Percentiles rank a stretch among this genome's conserved stretches.
phyloP scores from a whole-genome alignment of 2,113 vertebrate genomes.

The Etia nguti region DNA sequence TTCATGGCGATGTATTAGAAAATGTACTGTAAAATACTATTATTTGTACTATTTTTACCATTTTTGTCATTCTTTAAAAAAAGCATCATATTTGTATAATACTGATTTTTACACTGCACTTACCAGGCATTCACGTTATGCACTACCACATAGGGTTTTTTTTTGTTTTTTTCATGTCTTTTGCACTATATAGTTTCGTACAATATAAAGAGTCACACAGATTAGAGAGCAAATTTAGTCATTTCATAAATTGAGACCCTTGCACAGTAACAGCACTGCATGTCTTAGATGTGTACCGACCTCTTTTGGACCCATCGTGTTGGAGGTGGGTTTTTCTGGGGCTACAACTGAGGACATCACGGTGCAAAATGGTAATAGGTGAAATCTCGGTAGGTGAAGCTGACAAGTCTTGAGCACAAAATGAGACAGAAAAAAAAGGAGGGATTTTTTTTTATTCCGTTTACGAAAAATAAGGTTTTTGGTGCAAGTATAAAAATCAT shows the following conservation, averaged over 20 bases:
- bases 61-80: neutral
- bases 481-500: neutral
- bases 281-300: slow-evolving; percentile 17
- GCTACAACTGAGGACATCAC: slow-evolving; percentile 76
- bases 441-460: neutral
- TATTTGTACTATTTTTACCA: neutral
- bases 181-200: neutral
- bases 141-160: neutral
- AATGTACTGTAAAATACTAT: neutral
- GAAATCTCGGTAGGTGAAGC: neutral
- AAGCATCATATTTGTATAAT: neutral
- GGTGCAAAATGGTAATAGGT: neutral
- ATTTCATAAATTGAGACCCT: neutral
- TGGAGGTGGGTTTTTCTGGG: slow-evolving; percentile 69
- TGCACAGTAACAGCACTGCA: neutral
- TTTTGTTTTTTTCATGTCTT: neutral
- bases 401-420: neutral
- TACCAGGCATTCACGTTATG: neutral
- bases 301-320: slow-evolving; percentile 77
- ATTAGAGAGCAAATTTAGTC: neutral
- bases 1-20: neutral
- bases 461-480: neutral
- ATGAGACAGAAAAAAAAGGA: neutral
- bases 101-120: neutral
- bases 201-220: neutral